These are phyloP conservation scores for Catagonus wagneri DNA, from an alignment of 2,113 vertebrate species.

Conservation along the genomic window DNA sequence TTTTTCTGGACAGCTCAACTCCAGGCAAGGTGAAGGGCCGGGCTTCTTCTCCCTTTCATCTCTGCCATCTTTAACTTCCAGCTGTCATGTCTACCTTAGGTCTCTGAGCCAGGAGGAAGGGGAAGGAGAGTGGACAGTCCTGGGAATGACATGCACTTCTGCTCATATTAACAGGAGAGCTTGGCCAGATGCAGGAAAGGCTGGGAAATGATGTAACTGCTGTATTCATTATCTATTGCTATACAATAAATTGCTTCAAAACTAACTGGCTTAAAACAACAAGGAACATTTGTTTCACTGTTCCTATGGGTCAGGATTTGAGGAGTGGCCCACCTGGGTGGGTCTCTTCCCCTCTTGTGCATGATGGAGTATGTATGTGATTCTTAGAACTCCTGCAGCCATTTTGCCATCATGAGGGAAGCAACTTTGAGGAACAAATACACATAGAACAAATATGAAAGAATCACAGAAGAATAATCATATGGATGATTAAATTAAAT, in stretches of 20 bases:
- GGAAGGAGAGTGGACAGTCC: neutral
- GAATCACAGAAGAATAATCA: neutral
- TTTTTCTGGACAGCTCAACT: neutral
- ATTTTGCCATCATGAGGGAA: constrained; percentile 10
- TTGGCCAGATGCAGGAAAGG: neutral
- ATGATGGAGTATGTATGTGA: neutral
- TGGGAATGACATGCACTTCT: neutral
- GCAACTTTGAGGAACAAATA: constrained; percentile 33
- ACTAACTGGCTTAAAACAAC: neutral
- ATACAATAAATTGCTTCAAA: neutral
- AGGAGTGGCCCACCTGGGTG: neutral
- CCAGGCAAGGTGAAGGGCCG: neutral
- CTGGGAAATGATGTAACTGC: neutral
- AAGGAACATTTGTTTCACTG: neutral
- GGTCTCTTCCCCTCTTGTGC: neutral
- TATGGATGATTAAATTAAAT: neutral
- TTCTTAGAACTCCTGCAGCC: neutral
- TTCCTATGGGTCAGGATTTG: neutral
- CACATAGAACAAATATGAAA: neutral
- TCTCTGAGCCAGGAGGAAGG: neutral
- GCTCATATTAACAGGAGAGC: neutral
- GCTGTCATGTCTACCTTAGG: neutral
- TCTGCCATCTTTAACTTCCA: neutral
- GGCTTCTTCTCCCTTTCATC: too few relatives aligned
- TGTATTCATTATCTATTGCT: neutral